Conservation (phyloP, 2,888 invertebrate species). For the Ecdyonurus torrentis region DNA sequence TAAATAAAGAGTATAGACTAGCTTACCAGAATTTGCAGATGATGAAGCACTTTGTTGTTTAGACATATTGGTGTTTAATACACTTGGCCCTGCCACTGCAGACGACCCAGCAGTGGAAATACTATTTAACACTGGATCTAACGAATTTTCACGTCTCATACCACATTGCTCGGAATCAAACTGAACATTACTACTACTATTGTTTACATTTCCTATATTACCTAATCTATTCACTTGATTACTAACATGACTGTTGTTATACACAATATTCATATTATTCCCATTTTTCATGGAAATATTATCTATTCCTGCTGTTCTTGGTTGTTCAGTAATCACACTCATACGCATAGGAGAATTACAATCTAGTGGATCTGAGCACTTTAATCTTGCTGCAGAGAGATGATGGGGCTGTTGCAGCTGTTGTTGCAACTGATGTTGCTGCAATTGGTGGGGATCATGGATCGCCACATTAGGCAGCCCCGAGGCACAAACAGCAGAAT, state of each 20-base stretch:
- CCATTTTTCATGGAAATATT: constrained; percentile 11
- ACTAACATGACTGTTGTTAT: constrained; percentile 11
- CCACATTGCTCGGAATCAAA: constrained; percentile 10
- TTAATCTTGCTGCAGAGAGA: not conserved
- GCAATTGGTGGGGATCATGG: not conserved
- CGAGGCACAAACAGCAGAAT: constrained; percentile 10
- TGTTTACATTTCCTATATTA: constrained; percentile 9
- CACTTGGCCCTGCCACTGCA: not conserved
- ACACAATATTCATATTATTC: constrained; percentile 10
- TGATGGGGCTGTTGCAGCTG: too few species aligned
- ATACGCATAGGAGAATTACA: not conserved
- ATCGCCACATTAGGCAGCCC: not conserved
- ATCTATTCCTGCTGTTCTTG: not conserved
- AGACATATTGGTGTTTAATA: not conserved
- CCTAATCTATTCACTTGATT: constrained; percentile 9
- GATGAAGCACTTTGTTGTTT: not conserved
- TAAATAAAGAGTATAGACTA: too few species aligned
- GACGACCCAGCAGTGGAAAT: not conserved
- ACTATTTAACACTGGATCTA: not conserved
- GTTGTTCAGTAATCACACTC: not conserved
- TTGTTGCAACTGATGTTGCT: not conserved
- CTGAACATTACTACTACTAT: constrained; percentile 9
- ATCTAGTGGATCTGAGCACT: not conserved
- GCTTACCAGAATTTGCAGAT: not conserved
- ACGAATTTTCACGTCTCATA: constrained; percentile 8